Percentiles rank a stretch among this genome's conserved stretches.
Conservation (phyloP, 2,888 invertebrate species). For the Heliconius charithonia region DNA sequence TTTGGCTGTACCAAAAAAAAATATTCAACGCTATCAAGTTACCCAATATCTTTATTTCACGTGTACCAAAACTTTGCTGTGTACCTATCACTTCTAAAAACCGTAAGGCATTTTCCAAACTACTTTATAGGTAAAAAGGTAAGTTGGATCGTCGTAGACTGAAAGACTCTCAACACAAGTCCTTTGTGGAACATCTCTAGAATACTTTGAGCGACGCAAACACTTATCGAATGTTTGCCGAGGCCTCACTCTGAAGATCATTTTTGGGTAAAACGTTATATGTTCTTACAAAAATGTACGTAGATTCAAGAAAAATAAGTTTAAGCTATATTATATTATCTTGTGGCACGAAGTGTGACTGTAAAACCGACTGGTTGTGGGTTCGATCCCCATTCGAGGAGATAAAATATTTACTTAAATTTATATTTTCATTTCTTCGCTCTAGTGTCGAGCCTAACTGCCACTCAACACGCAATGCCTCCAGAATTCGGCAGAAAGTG, state of each 20-base stretch:
- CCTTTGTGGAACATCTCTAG: conserved; percentile 46
- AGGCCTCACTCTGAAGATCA: conserved; percentile 39
- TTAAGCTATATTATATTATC: not conserved
- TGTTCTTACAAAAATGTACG: conserved; percentile 20
- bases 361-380: too few relatives aligned
- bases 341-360: too few relatives aligned
- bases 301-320: not conserved
- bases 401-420: too few relatives aligned
- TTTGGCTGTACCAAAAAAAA: too few relatives aligned
- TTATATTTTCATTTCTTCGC: too few relatives aligned
- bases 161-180: conserved; percentile 47
- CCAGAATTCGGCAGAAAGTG: too few relatives aligned
- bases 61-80: conserved; percentile 25
- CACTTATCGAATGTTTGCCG: conserved; percentile 47
- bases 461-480: too few relatives aligned
- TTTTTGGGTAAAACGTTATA: conserved; percentile 31
- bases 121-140: conserved; percentile 48
- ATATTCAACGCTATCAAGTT: not conserved
- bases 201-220: conserved; percentile 47
- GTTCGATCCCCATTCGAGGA: too few relatives aligned
- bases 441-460: too few relatives aligned
- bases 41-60: not conserved
- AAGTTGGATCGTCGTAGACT: conserved; percentile 46
- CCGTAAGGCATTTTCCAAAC: conserved; percentile 43
- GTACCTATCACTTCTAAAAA: conserved; percentile 41